A percentile compares a stretch with the other conserved stretches of the same genome.
These are phyloP conservation scores for Andricus quercusramuli DNA, from an alignment of 2,888 invertebrate genomes.

Conservation along the genomic window DNA sequence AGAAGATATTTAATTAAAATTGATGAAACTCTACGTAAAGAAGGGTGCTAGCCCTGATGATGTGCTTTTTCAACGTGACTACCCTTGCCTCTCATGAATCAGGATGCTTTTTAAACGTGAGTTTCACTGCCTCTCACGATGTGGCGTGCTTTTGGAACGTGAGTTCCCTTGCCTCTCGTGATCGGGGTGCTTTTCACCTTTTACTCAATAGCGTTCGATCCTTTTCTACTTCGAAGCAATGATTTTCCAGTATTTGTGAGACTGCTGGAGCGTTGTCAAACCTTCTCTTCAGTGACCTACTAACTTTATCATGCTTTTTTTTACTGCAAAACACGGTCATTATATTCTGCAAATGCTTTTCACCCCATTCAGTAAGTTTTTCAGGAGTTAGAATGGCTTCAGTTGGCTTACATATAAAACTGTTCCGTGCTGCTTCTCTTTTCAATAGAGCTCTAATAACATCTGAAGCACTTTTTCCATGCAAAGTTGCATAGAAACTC, in stretches of 20 bases:
- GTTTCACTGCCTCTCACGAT: no score
- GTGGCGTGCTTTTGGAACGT: no score
- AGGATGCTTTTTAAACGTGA: not conserved
- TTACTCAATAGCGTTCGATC: no score
- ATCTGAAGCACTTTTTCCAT: no score
- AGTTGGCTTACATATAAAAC: not conserved
- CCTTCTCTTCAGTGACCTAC: no score
- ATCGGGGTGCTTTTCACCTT: no score
- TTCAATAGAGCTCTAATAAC: not conserved
- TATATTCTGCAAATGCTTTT: conserved; percentile 20
- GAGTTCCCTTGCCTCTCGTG: no score
- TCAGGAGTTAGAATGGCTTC: not conserved
- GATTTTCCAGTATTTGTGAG: not conserved
- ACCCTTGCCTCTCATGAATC: not conserved
- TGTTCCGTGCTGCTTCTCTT: not conserved
- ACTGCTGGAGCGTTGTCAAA: not conserved
- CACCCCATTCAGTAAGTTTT: conserved; percentile 9
- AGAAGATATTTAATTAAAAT: no score
- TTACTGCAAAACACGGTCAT: conserved; percentile 1
- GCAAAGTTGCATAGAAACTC: no score
- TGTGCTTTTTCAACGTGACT: not conserved
- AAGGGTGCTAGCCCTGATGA: no score
- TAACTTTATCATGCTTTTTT: not conserved
- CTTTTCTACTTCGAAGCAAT: not conserved
- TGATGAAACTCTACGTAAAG: no score